Base-by-base conservation (phyloP, 2,797 vertebrate genomes). In the Leontocebus nigricollis region DNA sequence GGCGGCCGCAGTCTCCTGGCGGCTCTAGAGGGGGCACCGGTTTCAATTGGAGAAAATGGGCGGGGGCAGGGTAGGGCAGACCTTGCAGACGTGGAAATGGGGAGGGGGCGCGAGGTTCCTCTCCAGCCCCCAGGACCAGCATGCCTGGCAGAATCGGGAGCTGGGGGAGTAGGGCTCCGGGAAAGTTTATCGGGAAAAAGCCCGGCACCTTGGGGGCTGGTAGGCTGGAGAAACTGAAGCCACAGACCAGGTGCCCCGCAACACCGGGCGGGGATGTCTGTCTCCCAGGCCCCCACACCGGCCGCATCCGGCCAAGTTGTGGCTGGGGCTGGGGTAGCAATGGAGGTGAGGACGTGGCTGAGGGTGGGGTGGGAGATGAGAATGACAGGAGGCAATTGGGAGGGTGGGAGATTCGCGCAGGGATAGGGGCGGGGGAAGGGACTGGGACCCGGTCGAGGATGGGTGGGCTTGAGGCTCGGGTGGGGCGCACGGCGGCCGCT, bases 141-240 rank as follows among this genome's bases (percentile, higher is more conserved):
- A 90, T 96, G 96, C 96, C 90, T 46, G 39, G 77, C 94, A n/a
- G 85, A 90, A 97, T 55, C 20, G 19, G 61, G 64, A 91, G 83
- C 41, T 26, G 7, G 41, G 87, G 87, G 73, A 96, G 80, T 85
- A 67, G 87, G 96, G 95, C 95, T 97, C 94, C 88, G n/a, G 96
- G 97, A 98, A 98, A 98, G 98, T 98, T 98, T 98, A 98, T 92
- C 96, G 1, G 91, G 86, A 94, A 84, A 97, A 98, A 98, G 93
- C 97, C 91, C 89, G 72, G 95, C 94, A 75, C 92, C 94, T 84
- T 26, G 86, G 93, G 83, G 93, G 70, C 73, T 89, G 48, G 79
- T 52, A 93, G 77, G 85, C 73, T 85, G 81, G 88, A 90, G 79
- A 90, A 97, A 97, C 96, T 95, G 98, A 96, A 97, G 93, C 89